These are phyloP conservation scores for Dynastes maya DNA, from an alignment of 2,888 invertebrate species.

Conservation along the genomic window DNA sequence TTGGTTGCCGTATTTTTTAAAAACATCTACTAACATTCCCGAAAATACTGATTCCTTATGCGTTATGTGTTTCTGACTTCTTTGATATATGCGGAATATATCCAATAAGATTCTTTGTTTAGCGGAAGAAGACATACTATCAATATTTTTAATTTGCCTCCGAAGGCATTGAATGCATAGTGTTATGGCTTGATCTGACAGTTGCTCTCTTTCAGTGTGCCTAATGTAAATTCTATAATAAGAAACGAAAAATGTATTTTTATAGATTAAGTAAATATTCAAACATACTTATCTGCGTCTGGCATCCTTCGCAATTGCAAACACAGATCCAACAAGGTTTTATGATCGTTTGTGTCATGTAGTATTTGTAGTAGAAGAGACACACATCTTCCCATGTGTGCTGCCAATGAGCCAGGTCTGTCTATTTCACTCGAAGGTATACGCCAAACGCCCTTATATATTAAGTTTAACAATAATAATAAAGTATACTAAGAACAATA, in stretches of 20 bases:
- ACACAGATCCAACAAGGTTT: slow-evolving; percentile 84
- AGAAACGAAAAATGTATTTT: background rate
- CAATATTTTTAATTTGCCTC: slow-evolving; percentile 73
- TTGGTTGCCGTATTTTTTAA: slow-evolving; percentile 77
- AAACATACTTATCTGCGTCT: slow-evolving; percentile 85
- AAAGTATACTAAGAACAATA: background rate
- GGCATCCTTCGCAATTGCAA: slow-evolving; percentile 86
- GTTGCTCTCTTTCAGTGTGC: slow-evolving; percentile 86
- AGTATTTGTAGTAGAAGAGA: slow-evolving; percentile 87
- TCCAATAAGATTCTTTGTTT: slow-evolving; percentile 72
- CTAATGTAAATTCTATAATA: slow-evolving; percentile 83
- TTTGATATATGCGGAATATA: slow-evolving; percentile 80
- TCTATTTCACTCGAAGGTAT: slow-evolving; percentile 93
- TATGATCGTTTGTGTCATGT: slow-evolving; percentile 85
- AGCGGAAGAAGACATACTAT: slow-evolving; percentile 64
- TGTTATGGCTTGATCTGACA: slow-evolving; percentile 85
- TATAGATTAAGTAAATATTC: slow-evolving; percentile 8
- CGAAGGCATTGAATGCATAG: slow-evolving; percentile 81
- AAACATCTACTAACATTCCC: slow-evolving; percentile 80
- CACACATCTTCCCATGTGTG: slow-evolving; percentile 91
- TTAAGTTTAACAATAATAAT: background rate
- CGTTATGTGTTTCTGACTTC: slow-evolving; percentile 77
- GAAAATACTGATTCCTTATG: slow-evolving; percentile 77
- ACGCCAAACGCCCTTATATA: slow-evolving; percentile 87
- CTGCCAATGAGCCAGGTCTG: slow-evolving; percentile 91